These are phyloP conservation scores for Leistus spinibarbis DNA, from an alignment of 2,888 invertebrate genomes.

Conservation along the genomic window DNA sequence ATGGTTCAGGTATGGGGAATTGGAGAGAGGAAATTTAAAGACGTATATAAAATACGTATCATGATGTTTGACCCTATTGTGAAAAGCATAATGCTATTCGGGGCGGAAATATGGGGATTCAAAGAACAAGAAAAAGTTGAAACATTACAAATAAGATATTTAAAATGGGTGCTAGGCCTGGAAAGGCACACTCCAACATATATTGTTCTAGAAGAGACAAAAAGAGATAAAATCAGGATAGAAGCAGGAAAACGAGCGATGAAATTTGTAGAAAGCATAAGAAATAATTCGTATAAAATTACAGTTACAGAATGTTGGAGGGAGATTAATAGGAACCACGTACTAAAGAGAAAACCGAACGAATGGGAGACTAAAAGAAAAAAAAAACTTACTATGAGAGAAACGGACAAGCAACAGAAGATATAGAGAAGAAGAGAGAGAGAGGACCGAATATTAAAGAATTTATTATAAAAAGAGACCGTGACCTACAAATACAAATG, in stretches of 20 bases:
- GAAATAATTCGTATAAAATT: background rate
- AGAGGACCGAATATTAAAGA: conserved; percentile 41
- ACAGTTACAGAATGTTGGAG: background rate
- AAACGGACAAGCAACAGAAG: conserved; percentile 33
- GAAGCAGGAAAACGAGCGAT: conserved; percentile 24
- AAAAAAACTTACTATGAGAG: conserved; percentile 13
- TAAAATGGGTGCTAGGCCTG: too few relatives aligned
- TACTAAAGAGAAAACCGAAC: background rate
- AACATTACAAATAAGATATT: too few relatives aligned
- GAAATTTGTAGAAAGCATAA: conserved; percentile 30
- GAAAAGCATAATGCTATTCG: conserved; percentile 13
- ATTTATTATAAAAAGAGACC: conserved; percentile 28
- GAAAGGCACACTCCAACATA: conserved; percentile 14
- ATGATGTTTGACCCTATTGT: conserved; percentile 27
- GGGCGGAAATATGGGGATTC: too few relatives aligned
- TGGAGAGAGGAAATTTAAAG: conserved; percentile 21
- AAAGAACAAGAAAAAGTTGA: too few relatives aligned
- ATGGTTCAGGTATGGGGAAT: conserved; percentile 31
- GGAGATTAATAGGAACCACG: background rate
- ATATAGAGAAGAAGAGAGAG: conserved; percentile 40
- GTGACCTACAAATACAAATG: conserved; percentile 32
- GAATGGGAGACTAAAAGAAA: conserved; percentile 22
- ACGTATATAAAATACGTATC: conserved; percentile 15
- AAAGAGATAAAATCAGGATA: conserved; percentile 21
- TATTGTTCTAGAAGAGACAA: conserved; percentile 24